phyloP scores from a whole-genome alignment of 2,113 vertebrate genomes.

The Amphiprion ocellaris region DNA sequence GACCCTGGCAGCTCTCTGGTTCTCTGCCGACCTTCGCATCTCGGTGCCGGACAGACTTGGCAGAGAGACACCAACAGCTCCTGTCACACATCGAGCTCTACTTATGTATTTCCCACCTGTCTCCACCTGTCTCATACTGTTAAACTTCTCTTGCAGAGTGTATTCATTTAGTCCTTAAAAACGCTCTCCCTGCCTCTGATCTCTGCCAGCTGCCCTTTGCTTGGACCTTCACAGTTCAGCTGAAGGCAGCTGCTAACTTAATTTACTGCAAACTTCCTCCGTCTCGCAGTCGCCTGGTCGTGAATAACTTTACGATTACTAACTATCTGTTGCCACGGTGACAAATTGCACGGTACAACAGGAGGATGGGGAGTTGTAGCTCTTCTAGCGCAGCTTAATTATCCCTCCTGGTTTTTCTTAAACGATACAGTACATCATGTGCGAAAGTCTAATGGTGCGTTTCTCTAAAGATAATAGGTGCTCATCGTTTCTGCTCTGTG shows the following conservation, averaged over 20 bases:
- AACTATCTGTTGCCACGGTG: conserved; percentile 51
- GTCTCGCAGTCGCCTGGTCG: not conserved
- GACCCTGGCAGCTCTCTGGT: conserved; percentile 58
- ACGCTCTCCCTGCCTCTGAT: not conserved
- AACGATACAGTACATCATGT: conserved; percentile 70
- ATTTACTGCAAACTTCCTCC: conserved; percentile 4
- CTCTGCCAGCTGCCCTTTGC: conserved; percentile 3
- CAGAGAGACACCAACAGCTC: conserved; percentile 12
- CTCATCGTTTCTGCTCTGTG: conserved; percentile 47
- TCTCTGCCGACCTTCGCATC: conserved; percentile 22
- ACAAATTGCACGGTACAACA: conserved; percentile 64
- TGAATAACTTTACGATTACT: conserved; percentile 45
- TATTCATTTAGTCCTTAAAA: conserved; percentile 15
- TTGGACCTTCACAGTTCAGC: conserved; percentile 3
- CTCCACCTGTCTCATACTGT: conserved; percentile 7
- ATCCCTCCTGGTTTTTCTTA: conserved; percentile 58
- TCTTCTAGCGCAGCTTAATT: conserved; percentile 69
- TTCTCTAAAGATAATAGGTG: conserved; percentile 73
- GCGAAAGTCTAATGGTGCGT: conserved; percentile 72
- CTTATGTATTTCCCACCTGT: conserved; percentile 27
- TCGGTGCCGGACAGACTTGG: conserved; percentile 25
- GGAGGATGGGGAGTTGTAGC: conserved; percentile 41
- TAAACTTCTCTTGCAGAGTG: not conserved
- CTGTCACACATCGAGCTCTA: conserved; percentile 26
- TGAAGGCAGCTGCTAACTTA: not conserved